phyloP scores from a whole-genome alignment of 1,140 invertebrate species.

The Drosophila bocqueti region DNA sequence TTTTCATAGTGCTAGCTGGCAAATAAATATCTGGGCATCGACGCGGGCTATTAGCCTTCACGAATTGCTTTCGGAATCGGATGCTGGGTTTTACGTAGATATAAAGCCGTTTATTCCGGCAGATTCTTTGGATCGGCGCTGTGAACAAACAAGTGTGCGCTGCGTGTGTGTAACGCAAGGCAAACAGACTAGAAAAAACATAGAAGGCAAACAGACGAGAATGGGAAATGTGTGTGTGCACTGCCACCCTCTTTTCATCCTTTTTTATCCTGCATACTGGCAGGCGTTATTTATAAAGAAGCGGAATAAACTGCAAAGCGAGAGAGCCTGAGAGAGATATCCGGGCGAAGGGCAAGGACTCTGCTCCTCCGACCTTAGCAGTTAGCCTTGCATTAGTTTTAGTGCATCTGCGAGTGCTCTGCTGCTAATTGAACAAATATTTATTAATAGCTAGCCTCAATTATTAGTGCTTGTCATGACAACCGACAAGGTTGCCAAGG shows the following conservation, averaged over 20 bases:
- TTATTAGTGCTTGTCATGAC: slow-evolving; percentile 35
- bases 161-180: slow-evolving; percentile 32
- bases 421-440: slow-evolving; percentile 54
- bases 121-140: slow-evolving; percentile 18
- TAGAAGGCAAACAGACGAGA: slow-evolving; percentile 49
- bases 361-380: slow-evolving; percentile 40
- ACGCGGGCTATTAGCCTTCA: slow-evolving; percentile 24
- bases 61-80: slow-evolving; percentile 25
- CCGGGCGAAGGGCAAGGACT: slow-evolving; percentile 19
- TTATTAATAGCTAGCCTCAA: slow-evolving; percentile 52
- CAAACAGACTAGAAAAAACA: slow-evolving; percentile 62
- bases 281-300: slow-evolving; percentile 63
- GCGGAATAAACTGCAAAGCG: slow-evolving; percentile 44
- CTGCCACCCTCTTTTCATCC: background rate
- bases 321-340: slow-evolving; percentile 2
- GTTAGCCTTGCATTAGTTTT: slow-evolving; percentile 67
- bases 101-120: slow-evolving; percentile 28
- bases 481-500: slow-evolving; percentile 11
- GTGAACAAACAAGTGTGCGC: slow-evolving; percentile 34
- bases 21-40: slow-evolving; percentile 15
- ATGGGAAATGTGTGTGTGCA: slow-evolving; percentile 33
- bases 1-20: background rate
- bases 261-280: slow-evolving; percentile 42
- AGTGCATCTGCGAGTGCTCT: slow-evolving; percentile 36
- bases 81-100: slow-evolving; percentile 6